Base-by-base conservation (phyloP, 2,113 vertebrate genomes). In the Nothoprocta pentlandii region DNA sequence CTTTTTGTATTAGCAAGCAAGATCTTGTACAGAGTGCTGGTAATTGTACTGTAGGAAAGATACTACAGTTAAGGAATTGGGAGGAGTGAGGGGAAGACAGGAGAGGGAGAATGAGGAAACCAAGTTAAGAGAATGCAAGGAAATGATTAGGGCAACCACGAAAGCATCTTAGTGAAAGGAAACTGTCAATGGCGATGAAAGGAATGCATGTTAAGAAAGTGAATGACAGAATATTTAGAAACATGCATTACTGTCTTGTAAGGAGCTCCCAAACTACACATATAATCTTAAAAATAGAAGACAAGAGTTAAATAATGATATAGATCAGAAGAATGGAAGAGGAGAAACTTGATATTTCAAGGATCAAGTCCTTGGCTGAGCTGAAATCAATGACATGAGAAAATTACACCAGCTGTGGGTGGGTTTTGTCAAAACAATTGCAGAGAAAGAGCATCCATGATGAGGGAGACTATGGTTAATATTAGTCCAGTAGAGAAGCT, bases 401-500 rank as follows among this genome's bases (percentile, higher is more conserved):
- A 64, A 82, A 64, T 42, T 75, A 66, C 21, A 74, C 3, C 28
- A 80, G 56, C 28, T 80, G 82, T 87, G 83, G 46, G 46, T 12
- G 62, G 16, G 7, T 7, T 39, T 79, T 92, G 67, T 91, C 56
- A 76, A 67, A 61, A 68, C 56, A 80, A 12, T 62, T 80, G 46
- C 76, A 90, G 53, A 78, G 25, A 32, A 63, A 74, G 20, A 51
- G 3, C 32, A 78, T 83, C 46, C 67, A 28, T 46, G 46, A 63
- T 71, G 82, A 94, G 85, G 46, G 20, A 70, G 19, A 21, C 90
- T 59, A 49, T 80, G 30, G 89, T 94, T 82, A 0, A 0, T 78
- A 75, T 90, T 92, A 90, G 92, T 71, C 30, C 63, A n/a, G 39
- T 49, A 83, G 59, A 80, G 81, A 92, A 94, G 26, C 51, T 85